Conservation (phyloP, 2,113 vertebrate genomes). For the Empidonax alnorum region DNA sequence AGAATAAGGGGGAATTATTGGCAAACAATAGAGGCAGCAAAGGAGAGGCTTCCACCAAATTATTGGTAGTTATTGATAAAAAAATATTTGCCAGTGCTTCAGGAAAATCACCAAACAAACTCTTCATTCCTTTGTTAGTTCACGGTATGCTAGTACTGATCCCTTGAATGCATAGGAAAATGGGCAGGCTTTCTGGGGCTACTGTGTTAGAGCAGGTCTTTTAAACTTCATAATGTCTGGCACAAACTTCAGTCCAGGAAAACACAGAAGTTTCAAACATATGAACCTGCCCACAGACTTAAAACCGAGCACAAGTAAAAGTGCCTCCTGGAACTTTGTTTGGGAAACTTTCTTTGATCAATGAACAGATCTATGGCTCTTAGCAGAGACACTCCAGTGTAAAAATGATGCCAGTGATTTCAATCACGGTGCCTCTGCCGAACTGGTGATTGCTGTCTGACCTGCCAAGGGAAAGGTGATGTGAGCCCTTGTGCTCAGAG, state of each 20-base stretch:
- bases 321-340: neutral
- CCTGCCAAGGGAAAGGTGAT: conserved; percentile 2
- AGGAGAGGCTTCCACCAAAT: neutral
- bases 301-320: neutral
- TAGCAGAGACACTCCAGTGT: neutral
- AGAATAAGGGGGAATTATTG: neutral
- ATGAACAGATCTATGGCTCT: neutral
- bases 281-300: neutral
- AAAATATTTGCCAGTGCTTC: neutral
- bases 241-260: neutral
- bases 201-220: neutral
- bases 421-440: neutral
- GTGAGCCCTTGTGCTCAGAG: neutral
- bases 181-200: neutral
- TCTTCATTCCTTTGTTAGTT: neutral
- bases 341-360: neutral
- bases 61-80: neutral
- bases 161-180: neutral
- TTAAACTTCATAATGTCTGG: neutral
- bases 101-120: neutral
- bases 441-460: conserved; percentile 8
- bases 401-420: neutral
- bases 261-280: neutral
- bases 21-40: neutral
- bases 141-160: neutral